Base-by-base conservation (phyloP, 1,140 invertebrate species). In the Nebria ingens region DNA sequence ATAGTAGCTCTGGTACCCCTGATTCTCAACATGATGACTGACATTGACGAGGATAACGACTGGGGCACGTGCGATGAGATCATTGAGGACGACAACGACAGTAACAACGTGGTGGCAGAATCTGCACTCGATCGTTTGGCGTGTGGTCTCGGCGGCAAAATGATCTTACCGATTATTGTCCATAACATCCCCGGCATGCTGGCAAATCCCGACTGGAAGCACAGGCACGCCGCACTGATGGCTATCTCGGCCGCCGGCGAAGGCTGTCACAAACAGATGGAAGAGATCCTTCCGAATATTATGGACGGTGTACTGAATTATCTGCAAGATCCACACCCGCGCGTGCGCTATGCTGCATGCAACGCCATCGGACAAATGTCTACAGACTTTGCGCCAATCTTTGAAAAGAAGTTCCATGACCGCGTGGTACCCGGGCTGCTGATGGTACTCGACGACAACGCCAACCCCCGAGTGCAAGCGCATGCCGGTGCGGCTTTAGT, bases 341-440 rank as follows among this genome's bases (percentile, higher is more conserved):
- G 93, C 59, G 94, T 97, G 0, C 79, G 93, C 42, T 98, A 98
- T 68, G 97, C 97, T 21, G 92, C 93, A 49, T 99, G 97, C 68
- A 99, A 99, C 76, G 93, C 95, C n/a, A 82, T 99, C 34, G 97
- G 97, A 13, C 97, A 99, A 76, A 96, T 99, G 91, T 92, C 93
- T 0, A 93, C 94, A 12, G 97, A 99, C 73, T 99, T 99, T 79
- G 93, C 93, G 2, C 94, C 94, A 2, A 78, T 79, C 6, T 96
- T 99, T 65, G 92, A 99, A 71, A 98, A 98, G 74, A 97, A 97
- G 74, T 99, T 96, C 72, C 96, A 99, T 67, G 84, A 86, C 54
- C 89, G 88, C 74, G 87, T 99, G 51, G 86, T 99, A 25, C 91
- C 93, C 34, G 91, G 89, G 12, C 73, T 99, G 21, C 71, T 99